Evolutionary conservation across 2,113 vertebrate species (phyloP).

Genomic region (Corythoichthys haematopterus): DNA sequence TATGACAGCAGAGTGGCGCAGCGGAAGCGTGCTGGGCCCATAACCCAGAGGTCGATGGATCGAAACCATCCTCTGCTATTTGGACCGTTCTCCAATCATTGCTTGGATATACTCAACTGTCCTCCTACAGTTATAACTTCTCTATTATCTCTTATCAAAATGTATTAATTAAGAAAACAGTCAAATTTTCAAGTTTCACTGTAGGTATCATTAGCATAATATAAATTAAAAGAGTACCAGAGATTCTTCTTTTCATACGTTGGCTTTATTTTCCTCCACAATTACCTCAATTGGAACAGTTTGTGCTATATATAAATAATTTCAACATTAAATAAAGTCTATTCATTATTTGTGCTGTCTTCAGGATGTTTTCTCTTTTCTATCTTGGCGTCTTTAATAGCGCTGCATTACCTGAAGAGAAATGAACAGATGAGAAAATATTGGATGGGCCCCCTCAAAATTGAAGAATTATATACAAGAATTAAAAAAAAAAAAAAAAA

Average conservation of each 20-base stretch:
- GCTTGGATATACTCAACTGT: no score
- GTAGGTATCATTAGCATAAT: no score
- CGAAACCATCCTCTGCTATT: constrained; percentile 77
- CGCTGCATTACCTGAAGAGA: constrained; percentile 46
- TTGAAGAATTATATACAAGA: background rate
- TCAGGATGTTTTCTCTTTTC: constrained; percentile 21
- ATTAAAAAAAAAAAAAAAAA: background rate
- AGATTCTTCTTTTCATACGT: no score
- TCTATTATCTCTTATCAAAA: no score
- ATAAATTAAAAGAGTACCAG: no score
- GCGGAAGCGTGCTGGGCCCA: constrained; percentile 82
- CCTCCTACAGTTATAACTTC: no score
- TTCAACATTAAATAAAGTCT: background rate
- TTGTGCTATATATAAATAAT: background rate
- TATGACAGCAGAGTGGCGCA: constrained; percentile 75
- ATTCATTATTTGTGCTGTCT: background rate
- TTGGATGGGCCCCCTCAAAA: background rate
- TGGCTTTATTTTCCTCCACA: no score
- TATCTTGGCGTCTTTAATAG: constrained; percentile 29
- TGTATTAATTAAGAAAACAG: no score
- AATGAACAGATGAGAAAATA: constrained; percentile 5
- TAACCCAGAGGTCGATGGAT: constrained; percentile 82
- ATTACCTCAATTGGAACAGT: background rate
- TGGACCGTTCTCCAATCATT: no score
- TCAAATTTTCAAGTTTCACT: no score